Evolutionary conservation across 2,888 invertebrate species (phyloP), one percentile per base, ranked within the genome.

Genomic region (Troides oblongomaculatus): DNA sequence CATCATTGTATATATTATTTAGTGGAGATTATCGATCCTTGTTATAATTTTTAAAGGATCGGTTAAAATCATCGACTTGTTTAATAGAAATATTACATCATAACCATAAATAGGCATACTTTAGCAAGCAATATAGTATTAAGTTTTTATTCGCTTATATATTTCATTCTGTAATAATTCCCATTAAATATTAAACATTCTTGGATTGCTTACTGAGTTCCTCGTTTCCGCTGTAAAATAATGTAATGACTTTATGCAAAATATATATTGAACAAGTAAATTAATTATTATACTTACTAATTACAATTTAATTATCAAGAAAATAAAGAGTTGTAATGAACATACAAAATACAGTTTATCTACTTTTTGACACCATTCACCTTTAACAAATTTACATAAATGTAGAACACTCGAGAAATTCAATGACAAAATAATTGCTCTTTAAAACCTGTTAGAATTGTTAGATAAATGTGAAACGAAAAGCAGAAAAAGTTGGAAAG

Each of bases 301-400:
- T 50, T 46, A 46, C 46, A 46, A 46, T 1, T 14, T 17, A 39
- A 50, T 50, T 50, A 50, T 14, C 50, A 50, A 50, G 14, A 50
- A 50, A 50, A 14, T 50, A 50, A 18, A 50, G 50, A 50, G 14
- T 17, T 17, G 14, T 50, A 18, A 50, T 2, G 50, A 50, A 50
- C 39, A 1, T 10, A 10, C 10, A 39, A 39, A 6, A 17, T 14
- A 14, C 17, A 10, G 50, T 59, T 65, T 25, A 50, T 59, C n/a
- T 59, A 46, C 30, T 65, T 14, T 46, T 58, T 58, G 65, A 46
- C 50, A 46, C 59, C 59, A 59, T 65, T 23, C 58, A 23, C 21
- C 14, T 21, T 7, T 57, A 65, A 65, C 65, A 65, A n/a, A 46
- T 65, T 65, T 46, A 43, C 23, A 58, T 39, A 12, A 57, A 50